phyloP scores from a whole-genome alignment of 2,888 invertebrate species.

The Torymus aiolomorphi region DNA sequence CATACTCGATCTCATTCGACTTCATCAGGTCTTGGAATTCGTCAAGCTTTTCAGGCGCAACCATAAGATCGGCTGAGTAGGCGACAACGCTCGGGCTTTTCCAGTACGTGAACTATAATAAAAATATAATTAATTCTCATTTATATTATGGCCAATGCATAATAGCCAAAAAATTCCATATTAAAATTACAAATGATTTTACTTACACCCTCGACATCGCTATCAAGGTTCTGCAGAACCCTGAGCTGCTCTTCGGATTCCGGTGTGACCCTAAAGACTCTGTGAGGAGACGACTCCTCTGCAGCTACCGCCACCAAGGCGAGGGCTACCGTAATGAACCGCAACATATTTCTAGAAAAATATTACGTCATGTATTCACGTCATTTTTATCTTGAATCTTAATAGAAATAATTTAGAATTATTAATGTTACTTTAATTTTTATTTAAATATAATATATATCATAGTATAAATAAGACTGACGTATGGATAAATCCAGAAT shows the following conservation, averaged over 20 bases:
- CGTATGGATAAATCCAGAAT: too few relatives aligned
- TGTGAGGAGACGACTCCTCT: neutral
- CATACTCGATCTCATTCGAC: neutral
- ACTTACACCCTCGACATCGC: neutral
- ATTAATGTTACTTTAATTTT: too few relatives aligned
- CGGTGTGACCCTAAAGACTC: neutral
- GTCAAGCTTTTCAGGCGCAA: conserved; percentile 1
- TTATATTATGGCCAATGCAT: neutral
- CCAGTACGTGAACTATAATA: neutral
- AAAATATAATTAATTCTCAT: neutral
- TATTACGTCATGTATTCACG: too few relatives aligned
- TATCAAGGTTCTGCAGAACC: neutral
- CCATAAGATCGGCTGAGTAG: neutral
- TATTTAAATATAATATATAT: too few relatives aligned
- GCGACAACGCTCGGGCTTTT: neutral
- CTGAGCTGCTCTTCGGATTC: neutral
- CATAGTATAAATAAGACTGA: too few relatives aligned
- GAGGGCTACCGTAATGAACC: neutral
- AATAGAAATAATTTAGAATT: too few relatives aligned
- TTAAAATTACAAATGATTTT: neutral
- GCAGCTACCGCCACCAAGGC: neutral
- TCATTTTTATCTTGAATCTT: too few relatives aligned
- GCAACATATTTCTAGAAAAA: neutral
- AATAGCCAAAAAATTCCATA: neutral
- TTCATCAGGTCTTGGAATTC: neutral